A percentile compares a stretch with the other conserved stretches of the same genome.
phyloP scores from a whole-genome alignment of 2,888 invertebrate species.

The Apantesis nais region DNA sequence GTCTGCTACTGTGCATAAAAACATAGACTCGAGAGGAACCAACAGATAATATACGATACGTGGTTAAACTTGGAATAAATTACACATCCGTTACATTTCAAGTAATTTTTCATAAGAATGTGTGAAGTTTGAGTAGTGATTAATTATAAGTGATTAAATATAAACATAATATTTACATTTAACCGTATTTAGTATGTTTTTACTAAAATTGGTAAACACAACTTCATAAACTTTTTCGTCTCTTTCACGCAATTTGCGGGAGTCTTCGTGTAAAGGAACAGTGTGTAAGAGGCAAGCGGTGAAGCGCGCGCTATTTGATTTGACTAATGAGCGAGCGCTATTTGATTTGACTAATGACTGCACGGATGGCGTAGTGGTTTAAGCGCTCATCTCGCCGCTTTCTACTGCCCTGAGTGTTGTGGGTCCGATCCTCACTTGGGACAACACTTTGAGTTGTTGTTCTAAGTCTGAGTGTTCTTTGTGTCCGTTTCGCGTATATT shows the following conservation, averaged over 20 bases:
- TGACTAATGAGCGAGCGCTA: not conserved
- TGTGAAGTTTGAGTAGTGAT: not conserved
- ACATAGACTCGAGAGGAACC: not conserved
- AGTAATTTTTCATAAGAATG: not conserved
- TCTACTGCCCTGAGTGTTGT: no score
- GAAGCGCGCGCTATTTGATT: not conserved
- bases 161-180: not conserved
- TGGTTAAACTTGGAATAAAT: not conserved
- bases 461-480: no score
- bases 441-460: no score
- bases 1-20: not conserved
- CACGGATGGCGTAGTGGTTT: no score
- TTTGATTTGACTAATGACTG: not conserved
- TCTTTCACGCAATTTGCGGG: not conserved
- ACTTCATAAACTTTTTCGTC: not conserved
- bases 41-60: no score
- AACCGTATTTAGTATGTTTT: not conserved
- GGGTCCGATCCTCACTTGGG: no score
- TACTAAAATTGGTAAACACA: not conserved
- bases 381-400: no score
- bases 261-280: not conserved
- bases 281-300: not conserved
- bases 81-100: not conserved
- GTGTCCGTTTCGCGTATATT: no score
- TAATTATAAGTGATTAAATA: not conserved